Percentiles rank a stretch among this genome's conserved stretches.
Conservation (phyloP, 2,797 vertebrate species). For the Apogon talboti region DNA sequence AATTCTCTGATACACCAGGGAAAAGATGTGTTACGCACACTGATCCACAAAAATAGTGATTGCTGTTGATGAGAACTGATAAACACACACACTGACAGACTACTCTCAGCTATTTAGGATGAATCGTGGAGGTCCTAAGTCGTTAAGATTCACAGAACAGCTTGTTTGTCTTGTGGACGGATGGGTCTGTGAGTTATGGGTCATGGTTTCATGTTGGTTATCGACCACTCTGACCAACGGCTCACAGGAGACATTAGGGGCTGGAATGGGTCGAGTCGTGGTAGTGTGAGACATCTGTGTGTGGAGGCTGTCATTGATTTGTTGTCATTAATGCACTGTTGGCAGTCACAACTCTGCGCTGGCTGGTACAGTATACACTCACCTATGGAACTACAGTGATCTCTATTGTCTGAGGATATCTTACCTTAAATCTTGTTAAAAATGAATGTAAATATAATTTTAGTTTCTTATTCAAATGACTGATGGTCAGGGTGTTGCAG, state of each 20-base stretch:
- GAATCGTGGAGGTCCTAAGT: slow-evolving; percentile 36
- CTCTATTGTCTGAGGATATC: background rate
- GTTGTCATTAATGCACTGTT: slow-evolving; percentile 21
- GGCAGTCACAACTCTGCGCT: background rate
- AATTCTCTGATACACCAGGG: too few relatives aligned
- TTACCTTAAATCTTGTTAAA: background rate
- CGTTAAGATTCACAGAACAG: slow-evolving; percentile 43
- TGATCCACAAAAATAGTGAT: background rate
- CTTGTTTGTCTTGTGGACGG: slow-evolving; percentile 31
- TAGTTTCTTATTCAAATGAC: too few relatives aligned
- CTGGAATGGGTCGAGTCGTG: slow-evolving; percentile 16
- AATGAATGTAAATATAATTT: background rate
- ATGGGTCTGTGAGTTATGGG: slow-evolving; percentile 45
- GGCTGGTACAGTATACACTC: background rate
- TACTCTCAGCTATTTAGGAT: slow-evolving; percentile 16
- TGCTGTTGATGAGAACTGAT: background rate
- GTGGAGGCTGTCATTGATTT: slow-evolving; percentile 50
- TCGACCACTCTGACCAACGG: slow-evolving; percentile 50
- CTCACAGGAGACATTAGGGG: slow-evolving; percentile 28
- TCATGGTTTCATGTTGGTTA: slow-evolving; percentile 41
- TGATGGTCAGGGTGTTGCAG: background rate
- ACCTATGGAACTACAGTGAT: background rate
- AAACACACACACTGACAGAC: background rate
- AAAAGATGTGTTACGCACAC: too few relatives aligned
- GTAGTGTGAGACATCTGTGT: slow-evolving; percentile 24